These are phyloP conservation scores for Atta colombica DNA, from an alignment of 1,140 invertebrate species.

Conservation along the genomic window DNA sequence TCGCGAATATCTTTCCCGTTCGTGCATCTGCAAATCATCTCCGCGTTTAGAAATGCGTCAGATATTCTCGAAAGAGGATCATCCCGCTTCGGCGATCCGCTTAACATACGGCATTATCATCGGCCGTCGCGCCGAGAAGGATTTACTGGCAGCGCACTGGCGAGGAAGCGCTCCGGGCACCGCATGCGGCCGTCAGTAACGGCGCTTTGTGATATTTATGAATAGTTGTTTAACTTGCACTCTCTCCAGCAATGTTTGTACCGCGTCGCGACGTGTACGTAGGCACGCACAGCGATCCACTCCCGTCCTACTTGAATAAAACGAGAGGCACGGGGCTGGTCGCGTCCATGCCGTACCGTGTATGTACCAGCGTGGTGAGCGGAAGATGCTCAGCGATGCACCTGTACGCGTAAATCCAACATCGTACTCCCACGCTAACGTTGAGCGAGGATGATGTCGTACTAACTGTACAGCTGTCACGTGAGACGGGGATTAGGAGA, in stretches of 20 bases:
- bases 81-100: slow-evolving; percentile 60
- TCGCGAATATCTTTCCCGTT: slow-evolving; percentile 18
- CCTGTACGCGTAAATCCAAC: slow-evolving; percentile 66
- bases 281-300: slow-evolving; percentile 44
- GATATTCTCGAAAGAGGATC: slow-evolving; percentile 57
- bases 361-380: slow-evolving; percentile 15
- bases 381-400: slow-evolving; percentile 28
- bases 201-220: slow-evolving; percentile 77
- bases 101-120: slow-evolving; percentile 60
- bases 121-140: slow-evolving; percentile 46
- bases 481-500: neutral
- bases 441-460: slow-evolving; percentile 52
- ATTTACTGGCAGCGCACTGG: slow-evolving; percentile 72
- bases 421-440: slow-evolving; percentile 49
- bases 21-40: slow-evolving; percentile 25
- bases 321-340: slow-evolving; percentile 14
- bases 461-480: slow-evolving; percentile 49
- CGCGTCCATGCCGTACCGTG: neutral
- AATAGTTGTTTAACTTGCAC: slow-evolving; percentile 82
- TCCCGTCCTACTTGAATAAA: slow-evolving; percentile 58
- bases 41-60: slow-evolving; percentile 32
- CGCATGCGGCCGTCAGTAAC: slow-evolving; percentile 65
- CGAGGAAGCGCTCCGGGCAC: slow-evolving; percentile 44
- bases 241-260: slow-evolving; percentile 60
- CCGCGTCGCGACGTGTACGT: slow-evolving; percentile 5